Evolutionary conservation across 2,888 invertebrate genomes (phyloP), one percentile per base, ranked within the genome.

Genomic region (Eutolmus rufibarbis): DNA sequence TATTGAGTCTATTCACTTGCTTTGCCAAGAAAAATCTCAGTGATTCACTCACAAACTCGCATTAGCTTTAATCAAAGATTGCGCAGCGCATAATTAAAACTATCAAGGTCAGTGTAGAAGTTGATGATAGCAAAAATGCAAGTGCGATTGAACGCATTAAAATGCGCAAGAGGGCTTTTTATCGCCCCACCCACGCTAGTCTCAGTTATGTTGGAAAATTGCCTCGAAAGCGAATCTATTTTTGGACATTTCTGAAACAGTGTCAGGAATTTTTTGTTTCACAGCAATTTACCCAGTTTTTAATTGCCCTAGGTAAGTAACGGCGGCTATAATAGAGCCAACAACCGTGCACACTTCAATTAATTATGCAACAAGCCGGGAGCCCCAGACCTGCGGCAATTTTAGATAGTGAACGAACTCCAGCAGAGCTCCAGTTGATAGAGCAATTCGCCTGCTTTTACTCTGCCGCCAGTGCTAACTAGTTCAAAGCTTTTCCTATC

Each of bases 301-400:
- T 37, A 78, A 37, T 78, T 78, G 78, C 78, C 46, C 78, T 78
- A 78, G 78, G 78, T 40, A 66, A 66, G 66, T 66, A 28, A 66
- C 66, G 23, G 12, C 19, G 66, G 28, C 23, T 57, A 28, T 66
- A 19, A 19, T 19, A 28, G 23, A 23, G 28, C 28, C 19, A 66
- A 9, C 28, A 23, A 12, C 19, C 28, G 28, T 66, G 28, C 66
- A 66, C 66, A 66, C 66, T 66, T 66, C 28, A 66, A 66, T 66
- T 66, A 66, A 66, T 66, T 66, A 66, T 66, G 66, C 66, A 66
- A 66, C 19, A 23, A 66, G 23, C 66, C 4, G 66, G 28, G 66
- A 12, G 8, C 28, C 9, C 66, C 28, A 28, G 66, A 66, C 66
- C 66, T 28, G 40, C 40, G 23, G 66, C 28, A 9, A 14, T 66